Base-by-base conservation (phyloP, 2,113 vertebrate genomes). In the Isichthys henryi region DNA sequence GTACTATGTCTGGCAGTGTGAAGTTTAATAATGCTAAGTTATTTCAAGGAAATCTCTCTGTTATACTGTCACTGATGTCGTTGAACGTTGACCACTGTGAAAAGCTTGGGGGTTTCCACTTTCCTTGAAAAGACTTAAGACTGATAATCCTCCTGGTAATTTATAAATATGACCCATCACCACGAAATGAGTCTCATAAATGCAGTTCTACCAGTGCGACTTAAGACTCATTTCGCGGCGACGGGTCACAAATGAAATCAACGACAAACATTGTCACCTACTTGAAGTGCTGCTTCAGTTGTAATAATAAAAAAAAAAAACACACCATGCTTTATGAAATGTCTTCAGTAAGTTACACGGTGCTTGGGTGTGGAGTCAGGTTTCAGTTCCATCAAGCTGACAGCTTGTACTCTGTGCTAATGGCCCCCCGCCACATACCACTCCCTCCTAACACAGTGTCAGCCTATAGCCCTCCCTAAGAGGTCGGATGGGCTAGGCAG, bases 1-100 rank as follows among this genome's bases (percentile, higher is more conserved):
- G 48, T 96, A 94, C 90, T 93, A 93, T 77, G 91, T 95, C n/a
- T 92, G 92, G 95, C 87, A 92, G 89, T 91, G 53, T 93, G 5
- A 93, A 91, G 62, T 93, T 93, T 45, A 91, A 91, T 39, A 19
- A 77, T 31, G 89, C 3, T 49, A n/a, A 85, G 43, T 11, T 23
- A 45, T 49, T 46, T 45, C 80, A 46, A 15, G 74, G 62, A 88
- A n/a, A 19, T 84, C 39, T n/a, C 45, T 48, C 19, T 15, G 46
- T 49, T 85, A 23, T 49, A 85, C 0, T 85, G 46, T 86, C 23
- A 86, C 10, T 8, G 48, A 86, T 80, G 74, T 43, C 15, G n/a
- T 23, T 74, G 43, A 21, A 21, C 17, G n/a, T 43, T 66, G 15
- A 87, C 13, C 3, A 52, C 86, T 58, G 85, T 50, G 86, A 31